A percentile compares a stretch with the other conserved stretches of the same genome.
These are phyloP conservation scores for Cacatua alba DNA, from an alignment of 2,113 vertebrate species.

Conservation along the genomic window DNA sequence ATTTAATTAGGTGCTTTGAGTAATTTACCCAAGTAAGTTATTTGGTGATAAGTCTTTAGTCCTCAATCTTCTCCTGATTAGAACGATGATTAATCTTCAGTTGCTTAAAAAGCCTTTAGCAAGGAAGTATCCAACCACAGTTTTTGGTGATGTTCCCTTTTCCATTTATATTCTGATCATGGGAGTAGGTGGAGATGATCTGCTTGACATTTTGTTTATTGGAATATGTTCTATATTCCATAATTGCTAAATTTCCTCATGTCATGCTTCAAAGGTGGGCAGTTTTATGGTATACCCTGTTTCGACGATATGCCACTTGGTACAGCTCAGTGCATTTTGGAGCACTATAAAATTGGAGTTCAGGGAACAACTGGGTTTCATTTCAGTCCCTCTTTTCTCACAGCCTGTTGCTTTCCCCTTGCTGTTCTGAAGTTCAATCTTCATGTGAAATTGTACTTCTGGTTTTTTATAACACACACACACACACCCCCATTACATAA, in stretches of 20 bases:
- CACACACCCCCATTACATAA: not conserved
- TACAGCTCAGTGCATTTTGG: constrained; percentile 28
- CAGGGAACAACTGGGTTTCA: constrained; percentile 20
- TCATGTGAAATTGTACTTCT: not conserved
- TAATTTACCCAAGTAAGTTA: constrained; percentile 63
- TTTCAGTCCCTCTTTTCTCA: constrained; percentile 6
- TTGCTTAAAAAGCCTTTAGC: constrained; percentile 42
- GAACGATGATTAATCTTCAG: constrained; percentile 54
- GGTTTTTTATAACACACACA: not conserved
- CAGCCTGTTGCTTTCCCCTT: not conserved
- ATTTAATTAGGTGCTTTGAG: constrained; percentile 66
- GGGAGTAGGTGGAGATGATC: constrained; percentile 9
- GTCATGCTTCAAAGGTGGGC: constrained; percentile 31
- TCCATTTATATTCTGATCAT: constrained; percentile 39
- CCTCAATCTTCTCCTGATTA: constrained; percentile 67
- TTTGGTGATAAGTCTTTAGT: constrained; percentile 55
- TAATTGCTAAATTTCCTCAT: constrained; percentile 50
- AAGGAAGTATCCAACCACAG: not conserved
- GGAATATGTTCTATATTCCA: constrained; percentile 39
- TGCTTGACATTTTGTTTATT: constrained; percentile 42
- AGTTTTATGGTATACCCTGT: constrained; percentile 45
- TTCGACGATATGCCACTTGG: constrained; percentile 25
- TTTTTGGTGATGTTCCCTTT: constrained; percentile 10
- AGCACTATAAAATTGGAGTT: not conserved
- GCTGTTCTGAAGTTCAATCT: not conserved